Base-by-base conservation (phyloP, 2,888 invertebrate genomes). In the Drosophila buzzatii region DNA sequence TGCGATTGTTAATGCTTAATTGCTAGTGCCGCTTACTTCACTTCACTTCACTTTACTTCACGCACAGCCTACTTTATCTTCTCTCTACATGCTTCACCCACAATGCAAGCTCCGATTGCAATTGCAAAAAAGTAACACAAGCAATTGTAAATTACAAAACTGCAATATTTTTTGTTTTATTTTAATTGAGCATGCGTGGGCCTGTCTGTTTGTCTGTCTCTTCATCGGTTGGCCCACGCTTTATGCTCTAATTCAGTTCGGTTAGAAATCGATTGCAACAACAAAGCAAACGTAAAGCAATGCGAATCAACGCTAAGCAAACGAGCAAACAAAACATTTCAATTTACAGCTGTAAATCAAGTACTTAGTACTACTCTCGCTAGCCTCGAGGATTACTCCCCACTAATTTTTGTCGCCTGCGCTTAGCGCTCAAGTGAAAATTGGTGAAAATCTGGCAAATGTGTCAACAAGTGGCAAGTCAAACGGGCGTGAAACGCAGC, bases 211-310 rank as follows among this genome's bases (percentile, higher is more conserved):
- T 52, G 66, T 47, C 59, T 4, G 60, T 73, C 73, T 58, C 42
- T 67, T 27, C 39, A 57, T 69, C 61, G 66, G 70, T 85, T 85
- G 66, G 89, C 85, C 79, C 82, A 86, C 85, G 81, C 82, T 90
- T 85, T 88, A 80, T 86, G 87, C 87, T 87, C 87, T 86, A 89
- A 88, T 87, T 87, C 87, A 83, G 78, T 73, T 80, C 63, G 82
- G 81, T 79, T 85, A 85, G 90, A 89, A 89, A 84, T 89, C 87
- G 87, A 89, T 85, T 85, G 87, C 80, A 74, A 69, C 68, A 85
- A 70, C 68, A 85, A 62, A 69, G 55, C 41, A 69, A 63, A 74
- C 7, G 53, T 65, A 70, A 70, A 61, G 65, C 70, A 69, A 67
- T 63, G 70, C 73, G 61, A 63, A 73, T 18, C 47, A 72, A 59